phyloP scores from a whole-genome alignment of 2,113 vertebrate species.

The Ctenomys sociabilis region DNA sequence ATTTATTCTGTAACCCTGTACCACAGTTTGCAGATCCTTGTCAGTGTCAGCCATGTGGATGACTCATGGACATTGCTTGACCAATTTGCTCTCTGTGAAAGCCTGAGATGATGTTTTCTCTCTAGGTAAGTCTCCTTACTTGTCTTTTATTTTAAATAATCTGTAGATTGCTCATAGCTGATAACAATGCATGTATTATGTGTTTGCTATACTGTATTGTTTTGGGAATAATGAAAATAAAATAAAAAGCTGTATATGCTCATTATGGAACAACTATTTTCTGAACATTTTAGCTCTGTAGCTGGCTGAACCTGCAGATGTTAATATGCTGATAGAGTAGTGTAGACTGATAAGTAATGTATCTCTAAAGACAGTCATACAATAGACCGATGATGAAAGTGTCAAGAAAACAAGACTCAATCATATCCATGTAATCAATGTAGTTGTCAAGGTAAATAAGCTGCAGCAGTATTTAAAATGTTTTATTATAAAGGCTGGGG shows the following conservation, averaged over 20 bases:
- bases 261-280: neutral
- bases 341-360: neutral
- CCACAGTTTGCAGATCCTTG: too few relatives aligned
- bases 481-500: neutral
- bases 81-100: too few relatives aligned
- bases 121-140: neutral
- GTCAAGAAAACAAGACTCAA: neutral
- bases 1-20: too few relatives aligned
- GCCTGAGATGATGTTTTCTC: too few relatives aligned
- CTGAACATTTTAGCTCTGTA: neutral
- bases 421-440: neutral
- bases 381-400: neutral
- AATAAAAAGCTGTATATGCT: neutral
- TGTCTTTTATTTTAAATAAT: neutral
- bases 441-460: neutral
- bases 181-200: neutral
- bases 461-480: neutral
- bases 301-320: neutral
- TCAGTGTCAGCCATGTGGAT: too few relatives aligned
- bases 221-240: neutral
- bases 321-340: neutral
- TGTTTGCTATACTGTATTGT: neutral
- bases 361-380: neutral
- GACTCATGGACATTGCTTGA: too few relatives aligned
- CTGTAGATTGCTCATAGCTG: neutral